Evolutionary conservation across 2,797 vertebrate genomes (phyloP).

Genomic region (Malacoctenus gilli): DNA sequence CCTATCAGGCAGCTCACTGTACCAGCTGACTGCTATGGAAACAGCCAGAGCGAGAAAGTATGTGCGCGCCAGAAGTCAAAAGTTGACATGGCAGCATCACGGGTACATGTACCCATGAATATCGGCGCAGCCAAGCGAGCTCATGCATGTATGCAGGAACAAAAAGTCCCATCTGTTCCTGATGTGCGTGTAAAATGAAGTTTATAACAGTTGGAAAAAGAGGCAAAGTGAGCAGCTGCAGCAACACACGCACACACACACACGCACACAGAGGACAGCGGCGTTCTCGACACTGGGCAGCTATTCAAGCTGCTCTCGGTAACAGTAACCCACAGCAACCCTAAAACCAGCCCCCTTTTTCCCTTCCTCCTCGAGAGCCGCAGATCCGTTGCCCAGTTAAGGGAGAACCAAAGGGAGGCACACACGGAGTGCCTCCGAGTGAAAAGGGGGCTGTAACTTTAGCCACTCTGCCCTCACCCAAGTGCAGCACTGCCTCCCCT

Average conservation of each 20-base stretch:
- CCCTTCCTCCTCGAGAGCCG: conserved; percentile 57
- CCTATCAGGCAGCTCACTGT: conserved; percentile 50
- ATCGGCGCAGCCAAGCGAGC: conserved; percentile 5
- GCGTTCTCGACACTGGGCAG: conserved; percentile 68
- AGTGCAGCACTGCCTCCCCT: conserved; percentile 59
- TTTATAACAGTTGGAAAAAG: conserved; percentile 48
- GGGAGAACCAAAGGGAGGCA: conserved; percentile 52
- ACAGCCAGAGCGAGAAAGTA: conserved; percentile 46
- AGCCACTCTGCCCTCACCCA: conserved; percentile 61
- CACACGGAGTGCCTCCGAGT: conserved; percentile 52
- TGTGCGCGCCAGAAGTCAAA: conserved; percentile 52
- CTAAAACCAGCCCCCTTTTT: conserved; percentile 62
- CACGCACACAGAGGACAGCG: conserved; percentile 35
- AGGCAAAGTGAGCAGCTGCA: conserved; percentile 52
- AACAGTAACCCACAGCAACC: conserved; percentile 80
- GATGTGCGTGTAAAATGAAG: conserved; percentile 37
- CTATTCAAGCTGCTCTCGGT: conserved; percentile 72
- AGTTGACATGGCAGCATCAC: conserved; percentile 34
- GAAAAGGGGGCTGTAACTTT: conserved; percentile 75
- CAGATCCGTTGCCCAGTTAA: conserved; percentile 65
- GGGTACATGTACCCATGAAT: conserved; percentile 6
- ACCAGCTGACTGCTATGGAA: conserved; percentile 72
- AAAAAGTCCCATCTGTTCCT: conserved; percentile 43
- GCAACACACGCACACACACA: conserved; percentile 37
- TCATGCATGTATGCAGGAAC: conserved; percentile 11